Evolutionary conservation across 30 jellyfish, hydroid and myxozoan genomes (phyloP), one percentile per base, ranked within the genome.

Genomic region (Catostylus mosaicus): DNA sequence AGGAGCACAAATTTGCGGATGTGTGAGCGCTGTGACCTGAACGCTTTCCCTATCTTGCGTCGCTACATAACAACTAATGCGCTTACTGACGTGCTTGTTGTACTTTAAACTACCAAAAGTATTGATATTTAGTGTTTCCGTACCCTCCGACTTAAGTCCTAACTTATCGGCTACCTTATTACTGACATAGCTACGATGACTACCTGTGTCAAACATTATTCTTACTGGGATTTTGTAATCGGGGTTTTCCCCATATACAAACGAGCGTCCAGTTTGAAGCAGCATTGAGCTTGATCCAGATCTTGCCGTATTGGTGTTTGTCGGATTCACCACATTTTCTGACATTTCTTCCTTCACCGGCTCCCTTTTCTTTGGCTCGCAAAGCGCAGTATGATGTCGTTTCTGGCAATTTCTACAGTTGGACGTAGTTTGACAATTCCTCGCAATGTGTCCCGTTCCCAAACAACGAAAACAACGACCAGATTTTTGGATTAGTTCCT

Each of bases 41-140:
- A 67, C 46, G 14, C 47, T 29, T 36, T 23, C 80, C 3, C 69
- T 80, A 20, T 46, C 88, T 1, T 71, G 73, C 56, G 48, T 71
- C n/a, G 60, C 85, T 47, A 83, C 14, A 38, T 83, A 68, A 7
- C 50, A 10, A 8, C 18, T 31, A 47, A 83, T 80, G 11, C 69
- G 67, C 4, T 83, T 80, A 38, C 86, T 68, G 22, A 56, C 31
- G 30, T 69, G 74, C 43, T 72, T 83, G 6, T 20, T 36, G 34
- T 30, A 83, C 80, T 57, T 70, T n/a, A 68, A 47, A 3, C 87
- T 68, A 26, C 93, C 93, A 83, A 83, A 83, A 6, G 80, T 83
- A 72, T 51, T 71, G 24, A 81, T 27, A 51, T 81, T 81, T 0
- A 81, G 27, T 20, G 70, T 18, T 67, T 81, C 84, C 1, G 57